Conservation (phyloP, 2,888 invertebrate genomes). For the Brachypalpus laphriformis region DNA sequence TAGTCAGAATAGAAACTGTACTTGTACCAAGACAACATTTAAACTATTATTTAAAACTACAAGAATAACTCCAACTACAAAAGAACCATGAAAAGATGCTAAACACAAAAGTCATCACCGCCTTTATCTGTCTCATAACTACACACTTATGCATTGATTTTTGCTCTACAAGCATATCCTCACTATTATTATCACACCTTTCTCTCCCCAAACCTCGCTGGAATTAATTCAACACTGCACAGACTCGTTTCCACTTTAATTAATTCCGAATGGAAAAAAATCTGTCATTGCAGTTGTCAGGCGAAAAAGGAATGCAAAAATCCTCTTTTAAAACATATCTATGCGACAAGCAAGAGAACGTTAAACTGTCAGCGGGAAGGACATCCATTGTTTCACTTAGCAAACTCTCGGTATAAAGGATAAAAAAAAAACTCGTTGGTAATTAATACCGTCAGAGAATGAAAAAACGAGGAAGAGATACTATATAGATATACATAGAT, state of each 20-base stretch:
- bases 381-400: slow-evolving; percentile 48
- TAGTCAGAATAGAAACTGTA: no score
- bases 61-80: no score
- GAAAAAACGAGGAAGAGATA: not conserved
- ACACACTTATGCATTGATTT: no score
- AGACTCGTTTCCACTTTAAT: slow-evolving; percentile 62
- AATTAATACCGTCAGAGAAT: slow-evolving; percentile 33
- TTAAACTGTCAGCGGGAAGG: slow-evolving; percentile 53
- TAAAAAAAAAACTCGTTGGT: slow-evolving; percentile 44
- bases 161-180: no score
- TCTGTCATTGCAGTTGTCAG: slow-evolving; percentile 47
- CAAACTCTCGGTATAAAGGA: slow-evolving; percentile 25
- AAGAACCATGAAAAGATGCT: no score
- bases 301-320: slow-evolving; percentile 34
- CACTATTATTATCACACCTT: not conserved
- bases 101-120: no score
- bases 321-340: not conserved
- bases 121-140: no score
- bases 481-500: not conserved
- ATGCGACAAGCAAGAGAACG: slow-evolving; percentile 4
- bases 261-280: slow-evolving; percentile 56
- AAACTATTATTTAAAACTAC: no score
- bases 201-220: not conserved
- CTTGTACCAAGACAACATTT: no score
- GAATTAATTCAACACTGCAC: slow-evolving; percentile 21